Percentiles rank a stretch among this genome's conserved stretches.
Evolutionary conservation across 2,797 vertebrate genomes (phyloP).

Genomic region (Rhinatrema bivittatum): DNA sequence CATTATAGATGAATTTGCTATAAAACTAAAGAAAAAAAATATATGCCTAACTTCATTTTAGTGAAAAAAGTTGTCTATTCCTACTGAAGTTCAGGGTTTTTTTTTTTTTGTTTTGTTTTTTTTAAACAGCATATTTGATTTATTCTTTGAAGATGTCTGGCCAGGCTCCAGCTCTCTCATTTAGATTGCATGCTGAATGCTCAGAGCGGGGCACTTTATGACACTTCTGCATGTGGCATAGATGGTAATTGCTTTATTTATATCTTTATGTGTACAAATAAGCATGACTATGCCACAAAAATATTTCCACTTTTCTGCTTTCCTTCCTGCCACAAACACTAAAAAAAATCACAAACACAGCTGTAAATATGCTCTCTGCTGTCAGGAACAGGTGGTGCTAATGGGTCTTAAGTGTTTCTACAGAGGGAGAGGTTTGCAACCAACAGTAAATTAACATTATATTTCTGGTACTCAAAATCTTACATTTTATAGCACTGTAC

Average conservation of each 20-base stretch:
- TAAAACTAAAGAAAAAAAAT: too few relatives aligned
- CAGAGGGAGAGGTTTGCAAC: conserved; percentile 22
- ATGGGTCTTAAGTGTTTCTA: conserved; percentile 31
- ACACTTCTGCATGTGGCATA: conserved; percentile 1
- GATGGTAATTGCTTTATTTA: conserved; percentile 11
- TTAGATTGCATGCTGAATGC: conserved; percentile 1
- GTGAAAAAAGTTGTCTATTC: too few relatives aligned
- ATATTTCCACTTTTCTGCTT: conserved; percentile 5
- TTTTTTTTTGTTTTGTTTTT: too few relatives aligned
- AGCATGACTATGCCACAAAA: conserved; percentile 18
- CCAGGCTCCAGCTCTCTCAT: conserved; percentile 10
- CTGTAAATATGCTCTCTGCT: conserved; percentile 25
- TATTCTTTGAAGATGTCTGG: background rate
- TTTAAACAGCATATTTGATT: conserved; percentile 16
- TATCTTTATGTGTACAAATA: conserved; percentile 8
- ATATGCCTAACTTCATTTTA: too few relatives aligned
- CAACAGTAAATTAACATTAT: conserved; percentile 29
- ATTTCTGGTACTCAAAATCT: conserved; percentile 19
- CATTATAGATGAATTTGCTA: too few relatives aligned
- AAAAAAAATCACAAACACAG: conserved; percentile 29
- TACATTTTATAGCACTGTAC: conserved; percentile 5
- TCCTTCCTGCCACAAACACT: conserved; percentile 23
- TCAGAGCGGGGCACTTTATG: background rate
- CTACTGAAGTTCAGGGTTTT: too few relatives aligned
- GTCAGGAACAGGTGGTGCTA: conserved; percentile 38